These are phyloP conservation scores for Tanytarsus gracilentus DNA, from an alignment of 2,888 invertebrate species.

Conservation along the genomic window DNA sequence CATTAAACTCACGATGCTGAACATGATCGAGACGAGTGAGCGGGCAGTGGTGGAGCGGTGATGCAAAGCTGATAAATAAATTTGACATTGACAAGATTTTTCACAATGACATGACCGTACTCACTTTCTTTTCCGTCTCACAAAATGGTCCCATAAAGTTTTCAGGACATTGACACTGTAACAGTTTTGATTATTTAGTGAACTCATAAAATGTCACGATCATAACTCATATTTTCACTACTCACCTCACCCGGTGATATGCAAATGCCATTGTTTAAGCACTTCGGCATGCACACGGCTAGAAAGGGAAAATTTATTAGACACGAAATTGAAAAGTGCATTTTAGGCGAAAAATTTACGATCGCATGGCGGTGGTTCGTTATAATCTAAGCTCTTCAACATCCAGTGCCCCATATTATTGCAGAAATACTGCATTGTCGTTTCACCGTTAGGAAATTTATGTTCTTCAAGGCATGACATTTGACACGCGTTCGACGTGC, in stretches of 20 bases:
- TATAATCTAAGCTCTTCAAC: conserved; percentile 43
- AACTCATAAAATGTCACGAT: too few relatives aligned
- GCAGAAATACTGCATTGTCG: conserved; percentile 45
- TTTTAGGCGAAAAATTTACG: conserved; percentile 47
- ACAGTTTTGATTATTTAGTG: too few relatives aligned
- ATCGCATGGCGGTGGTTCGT: conserved; percentile 51
- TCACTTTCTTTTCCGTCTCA: conserved; percentile 54
- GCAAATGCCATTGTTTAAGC: conserved; percentile 75
- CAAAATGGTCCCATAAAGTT: conserved; percentile 65
- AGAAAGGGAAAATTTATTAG: conserved; percentile 31
- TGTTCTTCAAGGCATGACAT: conserved; percentile 45
- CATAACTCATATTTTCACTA: too few relatives aligned
- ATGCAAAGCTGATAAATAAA: conserved; percentile 50
- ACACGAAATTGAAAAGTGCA: neutral
- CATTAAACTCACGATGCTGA: conserved; percentile 50
- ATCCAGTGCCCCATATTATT: conserved; percentile 46
- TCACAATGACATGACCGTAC: neutral
- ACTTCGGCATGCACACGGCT: conserved; percentile 67
- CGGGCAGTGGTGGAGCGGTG: conserved; percentile 54
- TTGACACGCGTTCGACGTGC: conserved; percentile 43
- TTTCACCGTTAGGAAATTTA: conserved; percentile 48
- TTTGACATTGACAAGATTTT: neutral
- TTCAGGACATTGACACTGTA: conserved; percentile 60
- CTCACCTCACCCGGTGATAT: conserved; percentile 50
- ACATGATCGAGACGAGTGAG: conserved; percentile 56